phyloP scores from a whole-genome alignment of 2,797 vertebrate species.

The Manis javanica region DNA sequence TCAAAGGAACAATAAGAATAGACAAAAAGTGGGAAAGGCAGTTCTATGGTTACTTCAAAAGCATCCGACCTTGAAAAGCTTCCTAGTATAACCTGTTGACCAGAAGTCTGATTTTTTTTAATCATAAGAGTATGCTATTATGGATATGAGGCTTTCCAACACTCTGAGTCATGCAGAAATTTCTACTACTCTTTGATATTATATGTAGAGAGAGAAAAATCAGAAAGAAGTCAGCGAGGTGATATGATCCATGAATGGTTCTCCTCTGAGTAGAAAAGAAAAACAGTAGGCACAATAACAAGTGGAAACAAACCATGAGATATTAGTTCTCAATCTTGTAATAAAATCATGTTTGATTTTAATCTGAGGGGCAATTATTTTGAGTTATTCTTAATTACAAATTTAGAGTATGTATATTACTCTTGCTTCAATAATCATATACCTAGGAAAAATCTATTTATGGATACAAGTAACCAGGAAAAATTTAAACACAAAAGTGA shows the following conservation, averaged over 20 bases:
- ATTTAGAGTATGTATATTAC: not conserved
- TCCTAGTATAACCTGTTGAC: not conserved
- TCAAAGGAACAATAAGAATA: slow-evolving; percentile 9
- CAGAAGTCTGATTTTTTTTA: slow-evolving; percentile 31
- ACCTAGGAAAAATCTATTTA: not conserved
- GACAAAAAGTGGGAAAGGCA: not conserved
- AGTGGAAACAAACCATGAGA: not conserved
- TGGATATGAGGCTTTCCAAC: not conserved
- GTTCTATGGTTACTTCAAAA: slow-evolving; percentile 5
- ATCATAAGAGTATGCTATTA: not conserved
- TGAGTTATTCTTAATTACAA: slow-evolving; percentile 33
- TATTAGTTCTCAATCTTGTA: not conserved
- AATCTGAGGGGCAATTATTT: not conserved
- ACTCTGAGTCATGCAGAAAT: not conserved
- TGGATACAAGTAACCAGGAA: not conserved
- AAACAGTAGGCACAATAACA: not conserved
- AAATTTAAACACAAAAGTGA: not conserved
- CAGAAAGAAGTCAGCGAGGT: slow-evolving; percentile 1
- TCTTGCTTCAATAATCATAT: not conserved
- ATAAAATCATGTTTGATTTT: slow-evolving; percentile 9
- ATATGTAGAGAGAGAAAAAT: not conserved
- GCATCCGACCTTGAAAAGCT: not conserved
- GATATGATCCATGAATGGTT: not conserved
- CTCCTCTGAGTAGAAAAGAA: not conserved
- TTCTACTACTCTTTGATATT: slow-evolving; percentile 6